Conservation (phyloP, 2,113 vertebrate species). For the Bagarius yarrelli region DNA sequence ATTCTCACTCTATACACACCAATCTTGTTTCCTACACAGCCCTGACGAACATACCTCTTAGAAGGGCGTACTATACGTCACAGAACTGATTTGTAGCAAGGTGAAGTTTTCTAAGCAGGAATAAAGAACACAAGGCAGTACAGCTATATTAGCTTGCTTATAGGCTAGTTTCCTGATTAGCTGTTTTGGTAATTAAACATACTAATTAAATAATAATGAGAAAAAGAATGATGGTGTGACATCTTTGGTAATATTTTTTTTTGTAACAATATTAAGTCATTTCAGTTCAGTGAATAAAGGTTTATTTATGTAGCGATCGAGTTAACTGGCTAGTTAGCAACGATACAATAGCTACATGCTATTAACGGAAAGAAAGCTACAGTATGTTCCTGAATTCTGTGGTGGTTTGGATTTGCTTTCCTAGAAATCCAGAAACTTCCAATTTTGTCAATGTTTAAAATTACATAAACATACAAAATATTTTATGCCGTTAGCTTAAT, state of each 20-base stretch:
- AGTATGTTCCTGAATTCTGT: not conserved
- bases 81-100: not conserved
- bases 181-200: conserved; percentile 8
- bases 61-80: not conserved
- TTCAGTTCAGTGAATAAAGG: not conserved
- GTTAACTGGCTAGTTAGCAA: not conserved
- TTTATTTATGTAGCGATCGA: not conserved
- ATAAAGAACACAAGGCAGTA: not conserved
- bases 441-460: not conserved
- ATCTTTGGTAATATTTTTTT: not conserved
- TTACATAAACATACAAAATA: not conserved
- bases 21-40: not conserved
- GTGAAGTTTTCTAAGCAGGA: not conserved
- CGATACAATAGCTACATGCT: not conserved
- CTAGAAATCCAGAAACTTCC: not conserved
- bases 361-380: not conserved
- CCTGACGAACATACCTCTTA: not conserved
- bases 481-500: not conserved
- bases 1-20: not conserved
- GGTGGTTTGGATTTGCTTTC: not conserved
- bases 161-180: not conserved
- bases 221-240: not conserved
- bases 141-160: not conserved
- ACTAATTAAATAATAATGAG: not conserved
- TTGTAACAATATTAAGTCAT: not conserved